Conservation (phyloP, 2,888 invertebrate species). For the Onchidella celtica region DNA sequence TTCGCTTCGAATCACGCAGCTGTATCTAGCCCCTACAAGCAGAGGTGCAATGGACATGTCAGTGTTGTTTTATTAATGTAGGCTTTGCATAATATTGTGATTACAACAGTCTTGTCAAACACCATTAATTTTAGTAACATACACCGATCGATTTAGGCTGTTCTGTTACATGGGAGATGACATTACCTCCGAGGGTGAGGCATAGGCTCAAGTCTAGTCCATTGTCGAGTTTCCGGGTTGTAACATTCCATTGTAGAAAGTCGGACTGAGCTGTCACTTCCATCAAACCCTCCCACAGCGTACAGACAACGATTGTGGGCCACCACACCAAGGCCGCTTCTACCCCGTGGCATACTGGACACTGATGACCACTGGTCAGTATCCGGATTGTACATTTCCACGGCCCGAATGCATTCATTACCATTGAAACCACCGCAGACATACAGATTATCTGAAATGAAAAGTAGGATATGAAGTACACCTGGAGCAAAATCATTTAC, state of each 20-base stretch:
- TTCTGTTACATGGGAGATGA: too few relatives aligned
- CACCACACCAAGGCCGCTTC: conserved; percentile 94
- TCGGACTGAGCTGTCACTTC: conserved; percentile 87
- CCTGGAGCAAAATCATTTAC: too few relatives aligned
- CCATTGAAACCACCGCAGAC: conserved; percentile 81
- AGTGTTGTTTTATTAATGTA: too few relatives aligned
- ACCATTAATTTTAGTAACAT: too few relatives aligned
- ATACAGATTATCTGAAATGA: conserved; percentile 76
- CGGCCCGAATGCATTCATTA: conserved; percentile 78
- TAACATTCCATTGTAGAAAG: conserved; percentile 91
- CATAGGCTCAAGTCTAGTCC: conserved; percentile 78
- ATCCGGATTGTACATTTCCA: conserved; percentile 76
- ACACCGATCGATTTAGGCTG: too few relatives aligned
- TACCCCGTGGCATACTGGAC: conserved; percentile 88
- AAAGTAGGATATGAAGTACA: too few relatives aligned
- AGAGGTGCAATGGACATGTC: too few relatives aligned
- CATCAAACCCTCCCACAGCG: conserved; percentile 91
- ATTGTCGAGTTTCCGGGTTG: conserved; percentile 84
- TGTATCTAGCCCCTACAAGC: too few relatives aligned
- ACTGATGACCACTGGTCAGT: conserved; percentile 79
- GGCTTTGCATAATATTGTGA: too few relatives aligned
- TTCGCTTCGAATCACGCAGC: too few relatives aligned
- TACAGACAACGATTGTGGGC: conserved; percentile 89
- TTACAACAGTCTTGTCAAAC: too few relatives aligned
- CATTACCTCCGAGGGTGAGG: conserved; percentile 72